Percentiles rank a stretch among this genome's conserved stretches.
phyloP scores from a whole-genome alignment of 2,113 vertebrate genomes.

The Acrocephalus kingi region DNA sequence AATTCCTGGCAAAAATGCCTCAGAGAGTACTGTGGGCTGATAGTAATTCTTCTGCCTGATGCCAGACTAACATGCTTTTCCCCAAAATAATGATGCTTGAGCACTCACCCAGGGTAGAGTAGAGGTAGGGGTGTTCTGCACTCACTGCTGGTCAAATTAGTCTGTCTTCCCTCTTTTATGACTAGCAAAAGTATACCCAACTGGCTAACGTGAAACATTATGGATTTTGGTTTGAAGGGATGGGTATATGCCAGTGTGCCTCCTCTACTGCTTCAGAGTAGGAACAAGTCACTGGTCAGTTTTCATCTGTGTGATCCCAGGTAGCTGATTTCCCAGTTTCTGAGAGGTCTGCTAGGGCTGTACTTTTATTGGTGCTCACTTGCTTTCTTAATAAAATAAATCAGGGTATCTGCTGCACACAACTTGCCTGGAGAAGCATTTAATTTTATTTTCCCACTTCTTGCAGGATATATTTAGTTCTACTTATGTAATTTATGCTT shows the following conservation, averaged over 20 bases:
- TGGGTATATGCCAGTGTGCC: background rate
- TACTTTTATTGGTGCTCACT: background rate
- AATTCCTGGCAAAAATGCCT: background rate
- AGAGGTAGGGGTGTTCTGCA: background rate
- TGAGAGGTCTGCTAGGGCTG: background rate
- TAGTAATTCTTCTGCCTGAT: background rate
- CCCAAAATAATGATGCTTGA: background rate
- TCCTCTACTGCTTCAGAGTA: background rate
- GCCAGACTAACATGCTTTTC: background rate
- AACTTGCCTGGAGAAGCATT: background rate
- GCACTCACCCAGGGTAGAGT: background rate
- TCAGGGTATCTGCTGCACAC: background rate
- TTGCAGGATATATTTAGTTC: constrained; percentile 25
- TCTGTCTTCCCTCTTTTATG: background rate
- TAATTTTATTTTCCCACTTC: constrained; percentile 38
- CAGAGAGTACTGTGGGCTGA: background rate
- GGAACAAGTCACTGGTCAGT: background rate
- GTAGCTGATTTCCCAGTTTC: background rate
- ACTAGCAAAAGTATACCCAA: background rate
- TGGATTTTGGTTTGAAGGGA: background rate
- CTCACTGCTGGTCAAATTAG: background rate
- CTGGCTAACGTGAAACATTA: background rate
- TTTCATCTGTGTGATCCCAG: background rate
- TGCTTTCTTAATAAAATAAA: constrained; percentile 18
- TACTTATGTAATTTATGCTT: constrained; percentile 6